Base-by-base conservation (phyloP, 2,888 invertebrate genomes). In the Conomelus anceps region DNA sequence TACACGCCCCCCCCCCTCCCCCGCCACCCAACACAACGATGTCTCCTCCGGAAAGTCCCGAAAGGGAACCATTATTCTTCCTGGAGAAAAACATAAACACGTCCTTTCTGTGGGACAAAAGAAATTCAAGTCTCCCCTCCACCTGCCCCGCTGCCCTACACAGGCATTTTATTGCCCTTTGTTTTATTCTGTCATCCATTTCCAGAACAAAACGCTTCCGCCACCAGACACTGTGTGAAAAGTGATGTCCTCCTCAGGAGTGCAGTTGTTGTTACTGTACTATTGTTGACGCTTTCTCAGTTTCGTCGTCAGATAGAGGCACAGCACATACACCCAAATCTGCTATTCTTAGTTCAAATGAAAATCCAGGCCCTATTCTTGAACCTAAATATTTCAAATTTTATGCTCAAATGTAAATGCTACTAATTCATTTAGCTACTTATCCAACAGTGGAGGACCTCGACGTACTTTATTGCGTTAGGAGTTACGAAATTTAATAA, bases 51-150 rank as follows among this genome's bases (percentile, higher is more conserved):
- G 88, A 89, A 90, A 90, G 87, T 88, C 89, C 90, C 90, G 89
- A 90, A 89, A 89, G 90, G 90, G 88, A 41, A 88, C 89, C 90
- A 90, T 90, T 90, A 87, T 89, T 89, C 90, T 90, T 90, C 87
- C 89, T 88, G 24, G 89, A 85, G 88, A 85, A 90, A 87, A 89
- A 89, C 89, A 88, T 90, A 90, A 90, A 90, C 86, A 88, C 87
- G 88, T 89, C 89, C 88, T 85, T 23, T 41, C 88, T 84, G 29
- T 87, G 89, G 86, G 87, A 89, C 87, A 85, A 87, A 88, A 88
- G 88, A 88, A 88, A 88, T 88, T 88, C 88, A 84, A 88, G 85
- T 63, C 23, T 20, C 88, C 29, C 41, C 7, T 88, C 85, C 26
- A 24, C 24, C 22, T 22, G 22, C 24, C 89, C 85, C 86, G 29